A percentile compares a stretch with the other conserved stretches of the same genome.
Evolutionary conservation across 2,797 vertebrate species (phyloP).

Genomic region (Neomorphus geoffroyi): DNA sequence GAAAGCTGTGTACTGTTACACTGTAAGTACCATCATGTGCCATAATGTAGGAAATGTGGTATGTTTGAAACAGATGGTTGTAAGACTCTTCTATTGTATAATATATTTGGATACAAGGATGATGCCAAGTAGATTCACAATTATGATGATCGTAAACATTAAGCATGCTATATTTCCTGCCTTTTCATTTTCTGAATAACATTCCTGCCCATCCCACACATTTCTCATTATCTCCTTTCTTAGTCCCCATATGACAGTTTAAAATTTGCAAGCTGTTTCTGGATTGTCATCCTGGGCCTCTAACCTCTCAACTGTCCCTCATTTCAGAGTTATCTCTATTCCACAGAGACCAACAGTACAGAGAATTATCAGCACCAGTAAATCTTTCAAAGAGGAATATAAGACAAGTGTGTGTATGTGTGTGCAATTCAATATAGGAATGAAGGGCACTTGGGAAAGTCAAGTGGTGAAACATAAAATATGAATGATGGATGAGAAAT

Average conservation of each 20-base stretch:
- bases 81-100: not conserved
- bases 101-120: conserved; percentile 31
- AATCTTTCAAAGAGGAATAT: conserved; percentile 42
- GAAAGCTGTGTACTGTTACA: not conserved
- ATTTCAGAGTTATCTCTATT: conserved; percentile 43
- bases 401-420: conserved; percentile 30
- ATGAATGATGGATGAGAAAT: conserved; percentile 70
- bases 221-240: conserved; percentile 42
- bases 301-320: conserved; percentile 43
- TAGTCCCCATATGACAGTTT: not conserved
- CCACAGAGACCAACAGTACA: not conserved
- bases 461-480: conserved; percentile 71
- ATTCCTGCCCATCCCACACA: not conserved
- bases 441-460: conserved; percentile 62
- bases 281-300: not conserved
- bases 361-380: not conserved
- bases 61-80: conserved; percentile 48
- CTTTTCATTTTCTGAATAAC: conserved; percentile 23
- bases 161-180: conserved; percentile 5
- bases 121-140: conserved; percentile 45
- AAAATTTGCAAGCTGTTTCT: conserved; percentile 39
- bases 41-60: not conserved
- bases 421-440: conserved; percentile 43
- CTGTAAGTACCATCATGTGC: conserved; percentile 5
- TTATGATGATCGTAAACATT: conserved; percentile 28